phyloP scores from a whole-genome alignment of 2,797 vertebrate genomes.

The Propithecus deckenii region DNA sequence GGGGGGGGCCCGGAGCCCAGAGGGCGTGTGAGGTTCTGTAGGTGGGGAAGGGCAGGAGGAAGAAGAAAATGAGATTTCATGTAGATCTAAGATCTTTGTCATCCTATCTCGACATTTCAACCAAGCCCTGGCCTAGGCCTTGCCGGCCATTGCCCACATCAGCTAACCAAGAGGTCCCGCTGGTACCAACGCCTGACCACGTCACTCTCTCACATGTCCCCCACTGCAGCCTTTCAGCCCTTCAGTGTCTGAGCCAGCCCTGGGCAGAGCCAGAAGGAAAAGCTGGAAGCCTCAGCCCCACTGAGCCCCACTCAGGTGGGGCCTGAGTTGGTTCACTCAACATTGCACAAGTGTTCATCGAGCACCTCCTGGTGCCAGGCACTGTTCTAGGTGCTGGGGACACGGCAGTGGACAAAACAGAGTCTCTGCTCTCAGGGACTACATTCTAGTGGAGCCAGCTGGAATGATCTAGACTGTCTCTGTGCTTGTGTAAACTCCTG shows the following conservation, averaged over 20 bases:
- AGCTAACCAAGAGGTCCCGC: background rate
- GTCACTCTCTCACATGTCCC: background rate
- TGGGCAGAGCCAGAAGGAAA: background rate
- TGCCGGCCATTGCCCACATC: background rate
- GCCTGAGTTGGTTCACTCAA: background rate
- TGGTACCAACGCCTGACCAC: background rate
- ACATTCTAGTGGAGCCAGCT: background rate
- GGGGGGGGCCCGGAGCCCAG: conserved; percentile 89
- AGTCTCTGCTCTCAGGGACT: background rate
- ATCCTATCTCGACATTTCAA: background rate
- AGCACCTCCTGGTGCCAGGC: background rate
- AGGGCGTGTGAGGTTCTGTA: conserved; percentile 90
- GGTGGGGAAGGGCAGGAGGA: background rate
- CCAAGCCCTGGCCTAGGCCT: background rate
- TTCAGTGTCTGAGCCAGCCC: background rate
- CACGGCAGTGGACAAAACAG: background rate
- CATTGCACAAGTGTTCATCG: rapidly evolving
- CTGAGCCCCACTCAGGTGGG: background rate
- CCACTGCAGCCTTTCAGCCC: background rate
- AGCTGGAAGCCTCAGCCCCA: background rate
- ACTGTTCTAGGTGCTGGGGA: background rate
- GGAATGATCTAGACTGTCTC: background rate
- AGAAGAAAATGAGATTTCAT: conserved; percentile 15
- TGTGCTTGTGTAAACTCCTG: background rate
- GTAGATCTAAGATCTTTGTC: background rate